Percentiles rank a stretch among this genome's conserved stretches.
phyloP scores from a whole-genome alignment of 2,888 invertebrate genomes.

The Protodeltote pygarga region DNA sequence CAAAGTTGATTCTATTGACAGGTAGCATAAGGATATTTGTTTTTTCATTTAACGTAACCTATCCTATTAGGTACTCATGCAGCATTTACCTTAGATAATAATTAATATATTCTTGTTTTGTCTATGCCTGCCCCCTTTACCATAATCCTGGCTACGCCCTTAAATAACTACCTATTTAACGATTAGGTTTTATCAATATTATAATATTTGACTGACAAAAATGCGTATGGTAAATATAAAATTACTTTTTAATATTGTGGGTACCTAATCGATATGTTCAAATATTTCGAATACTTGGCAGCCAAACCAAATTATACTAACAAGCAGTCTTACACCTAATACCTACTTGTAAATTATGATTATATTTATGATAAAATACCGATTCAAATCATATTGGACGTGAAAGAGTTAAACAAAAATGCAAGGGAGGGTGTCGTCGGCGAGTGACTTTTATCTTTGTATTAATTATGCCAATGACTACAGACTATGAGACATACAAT shows the following conservation, averaged over 20 bases:
- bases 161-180: no score
- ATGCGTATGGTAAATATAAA: neutral
- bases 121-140: no score
- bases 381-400: conserved; percentile 9
- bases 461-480: neutral
- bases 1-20: no score
- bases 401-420: neutral
- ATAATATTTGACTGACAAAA: neutral
- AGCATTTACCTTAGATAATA: no score
- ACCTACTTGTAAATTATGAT: conserved; percentile 12
- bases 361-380: conserved; percentile 10
- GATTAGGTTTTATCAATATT: no score
- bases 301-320: conserved; percentile 14
- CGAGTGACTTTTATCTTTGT: neutral
- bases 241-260: neutral
- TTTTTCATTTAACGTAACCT: no score
- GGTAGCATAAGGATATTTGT: no score
- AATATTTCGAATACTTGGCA: conserved; percentile 4
- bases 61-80: no score
- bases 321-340: conserved; percentile 30
- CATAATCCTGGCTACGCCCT: no score
- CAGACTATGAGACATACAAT: no score
- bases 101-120: no score
- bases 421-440: neutral
- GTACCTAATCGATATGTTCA: conserved; percentile 29